Percentiles rank a stretch among this genome's conserved stretches.
Conservation (phyloP, 2,113 vertebrate genomes). For the Clarias magur region DNA sequence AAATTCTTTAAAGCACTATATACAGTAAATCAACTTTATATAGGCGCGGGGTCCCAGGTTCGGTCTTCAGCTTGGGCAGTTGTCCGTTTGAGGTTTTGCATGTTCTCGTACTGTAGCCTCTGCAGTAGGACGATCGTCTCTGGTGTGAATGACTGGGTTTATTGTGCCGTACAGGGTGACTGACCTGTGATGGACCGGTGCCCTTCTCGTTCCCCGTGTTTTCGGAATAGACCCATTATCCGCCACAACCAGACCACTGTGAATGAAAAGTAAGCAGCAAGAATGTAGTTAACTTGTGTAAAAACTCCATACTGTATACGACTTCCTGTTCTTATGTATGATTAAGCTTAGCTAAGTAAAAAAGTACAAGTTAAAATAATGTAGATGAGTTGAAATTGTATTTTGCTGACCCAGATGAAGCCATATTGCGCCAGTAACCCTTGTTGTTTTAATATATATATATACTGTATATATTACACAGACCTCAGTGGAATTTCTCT, state of each 20-base stretch:
- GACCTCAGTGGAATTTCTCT: constrained; percentile 21
- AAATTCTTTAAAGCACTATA: background rate
- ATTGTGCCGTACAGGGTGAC: background rate
- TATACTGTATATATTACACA: background rate
- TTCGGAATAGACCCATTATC: background rate
- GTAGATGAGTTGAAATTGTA: background rate
- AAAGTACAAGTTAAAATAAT: background rate
- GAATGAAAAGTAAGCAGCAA: background rate
- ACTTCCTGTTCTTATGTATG: background rate
- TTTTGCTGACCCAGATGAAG: background rate
- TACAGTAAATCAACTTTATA: background rate
- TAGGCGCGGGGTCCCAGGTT: no score
- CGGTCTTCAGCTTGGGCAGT: background rate
- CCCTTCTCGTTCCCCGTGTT: background rate
- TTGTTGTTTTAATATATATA: constrained; percentile 33
- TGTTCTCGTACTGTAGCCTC: background rate
- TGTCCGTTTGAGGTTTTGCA: background rate
- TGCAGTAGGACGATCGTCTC: background rate
- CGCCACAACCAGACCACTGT: background rate
- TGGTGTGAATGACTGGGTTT: no score
- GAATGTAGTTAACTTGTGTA: background rate
- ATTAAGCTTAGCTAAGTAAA: background rate
- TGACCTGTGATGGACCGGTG: background rate
- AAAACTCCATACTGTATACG: background rate
- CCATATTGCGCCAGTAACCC: constrained; percentile 45